These are phyloP conservation scores for Acrobasis consociella DNA, from an alignment of 2,888 invertebrate genomes.

Conservation along the genomic window DNA sequence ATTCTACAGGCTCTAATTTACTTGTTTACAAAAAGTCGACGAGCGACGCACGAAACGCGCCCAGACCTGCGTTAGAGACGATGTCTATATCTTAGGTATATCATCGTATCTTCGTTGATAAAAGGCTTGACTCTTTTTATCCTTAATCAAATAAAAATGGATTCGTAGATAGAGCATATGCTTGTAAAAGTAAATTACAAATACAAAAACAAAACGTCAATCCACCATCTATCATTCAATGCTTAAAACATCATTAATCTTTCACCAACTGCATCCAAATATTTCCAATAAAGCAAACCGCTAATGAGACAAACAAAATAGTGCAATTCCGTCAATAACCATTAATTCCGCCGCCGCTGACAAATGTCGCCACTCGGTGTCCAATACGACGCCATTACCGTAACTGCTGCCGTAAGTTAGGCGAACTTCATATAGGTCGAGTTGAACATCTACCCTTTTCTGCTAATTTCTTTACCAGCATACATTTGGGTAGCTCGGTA, in stretches of 20 bases:
- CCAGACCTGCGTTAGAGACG: too few relatives aligned
- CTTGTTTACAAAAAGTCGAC: too few relatives aligned
- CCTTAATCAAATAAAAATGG: too few relatives aligned
- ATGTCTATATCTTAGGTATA: too few relatives aligned
- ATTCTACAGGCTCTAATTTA: too few relatives aligned
- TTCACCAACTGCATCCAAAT: slow-evolving; percentile 7
- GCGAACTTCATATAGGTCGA: not conserved
- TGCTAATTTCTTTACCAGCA: too few relatives aligned
- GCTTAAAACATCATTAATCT: slow-evolving; percentile 5
- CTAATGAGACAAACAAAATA: slow-evolving; percentile 17
- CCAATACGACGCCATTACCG: slow-evolving; percentile 18
- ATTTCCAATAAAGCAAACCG: not conserved
- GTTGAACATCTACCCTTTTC: not conserved
- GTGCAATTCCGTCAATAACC: slow-evolving; percentile 18
- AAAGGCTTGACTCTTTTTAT: too few relatives aligned
- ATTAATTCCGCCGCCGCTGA: slow-evolving; percentile 10
- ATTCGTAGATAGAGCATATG: not conserved
- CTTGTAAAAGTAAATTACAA: not conserved
- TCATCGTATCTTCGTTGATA: too few relatives aligned
- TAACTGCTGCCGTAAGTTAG: slow-evolving; percentile 8
- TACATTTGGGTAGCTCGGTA: too few relatives aligned
- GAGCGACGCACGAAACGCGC: too few relatives aligned
- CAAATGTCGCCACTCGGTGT: slow-evolving; percentile 18
- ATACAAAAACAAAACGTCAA: not conserved
- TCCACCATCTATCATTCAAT: not conserved